Conservation (phyloP, 1,140 invertebrate genomes). For the Globodera ellingtonae region DNA sequence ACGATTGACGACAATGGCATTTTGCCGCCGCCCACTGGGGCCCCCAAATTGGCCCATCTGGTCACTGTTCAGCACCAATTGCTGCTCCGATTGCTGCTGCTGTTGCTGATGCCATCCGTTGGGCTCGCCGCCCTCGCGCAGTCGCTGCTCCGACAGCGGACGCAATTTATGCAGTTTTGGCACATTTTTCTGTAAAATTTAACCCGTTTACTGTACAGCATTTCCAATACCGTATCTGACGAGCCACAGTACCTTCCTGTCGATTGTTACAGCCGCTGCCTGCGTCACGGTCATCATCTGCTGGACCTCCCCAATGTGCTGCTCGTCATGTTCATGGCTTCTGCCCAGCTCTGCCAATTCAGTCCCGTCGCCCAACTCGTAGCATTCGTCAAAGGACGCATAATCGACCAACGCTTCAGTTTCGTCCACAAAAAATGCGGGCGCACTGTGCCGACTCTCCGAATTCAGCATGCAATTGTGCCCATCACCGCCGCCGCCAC, state of each 20-base stretch:
- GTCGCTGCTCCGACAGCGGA: background rate
- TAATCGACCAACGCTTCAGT: slow-evolving; percentile 48
- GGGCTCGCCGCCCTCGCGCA: no score
- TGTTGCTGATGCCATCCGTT: no score
- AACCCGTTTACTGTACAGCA: background rate
- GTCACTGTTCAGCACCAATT: slow-evolving; percentile 4
- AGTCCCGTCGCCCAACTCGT: slow-evolving; percentile 15
- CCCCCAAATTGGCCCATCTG: background rate
- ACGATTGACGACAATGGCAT: background rate
- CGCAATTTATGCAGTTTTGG: background rate
- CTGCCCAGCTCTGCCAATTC: background rate
- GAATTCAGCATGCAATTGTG: slow-evolving; percentile 50
- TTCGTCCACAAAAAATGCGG: slow-evolving; percentile 49
- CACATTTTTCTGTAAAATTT: background rate
- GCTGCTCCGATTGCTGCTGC: background rate
- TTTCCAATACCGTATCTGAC: background rate
- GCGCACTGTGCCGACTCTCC: slow-evolving; percentile 34
- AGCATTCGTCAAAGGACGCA: slow-evolving; percentile 46
- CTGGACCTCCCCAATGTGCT: background rate
- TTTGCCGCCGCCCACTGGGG: background rate
- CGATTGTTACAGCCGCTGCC: background rate
- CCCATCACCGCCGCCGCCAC: background rate
- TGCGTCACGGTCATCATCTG: background rate
- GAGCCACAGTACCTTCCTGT: background rate
- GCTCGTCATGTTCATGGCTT: background rate